Evolutionary conservation across 2,797 vertebrate genomes (phyloP), one percentile per base, ranked within the genome.

Genomic region (Muscicapa comitata): DNA sequence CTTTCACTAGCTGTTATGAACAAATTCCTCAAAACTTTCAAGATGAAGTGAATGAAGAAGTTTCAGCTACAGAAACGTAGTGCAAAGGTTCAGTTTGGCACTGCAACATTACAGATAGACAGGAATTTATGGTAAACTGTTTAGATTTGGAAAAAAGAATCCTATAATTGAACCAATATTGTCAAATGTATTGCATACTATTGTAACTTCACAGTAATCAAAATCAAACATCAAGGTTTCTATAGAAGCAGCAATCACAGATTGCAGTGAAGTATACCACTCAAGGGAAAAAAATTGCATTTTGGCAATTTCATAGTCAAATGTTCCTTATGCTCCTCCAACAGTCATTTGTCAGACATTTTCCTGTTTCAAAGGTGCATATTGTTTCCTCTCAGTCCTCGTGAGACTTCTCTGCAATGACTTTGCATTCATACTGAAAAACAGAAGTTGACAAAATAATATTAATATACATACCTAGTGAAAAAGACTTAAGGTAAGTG

Each of bases 351-450:
- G 78, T 92, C 80, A 89, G 61, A 33, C 57, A 77, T 82, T 92
- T 96, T 96, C 95, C 95, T 95, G 48, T 88, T 95, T 71, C 94
- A 95, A 97, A 97, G 92, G 66, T 94, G 83, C 68, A 92, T 54
- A 58, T 94, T 92, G 93, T 81, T 94, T 65, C 76, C 90, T 92
- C 63, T 99, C 97, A 99, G 97, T 99, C 99, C 94, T 98, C 98
- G 10, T 99, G 99, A 90, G 94, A 98, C 97, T 99, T 99, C 89
- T 99, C 99, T 95, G 98, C 98, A 74, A 98, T 97, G 83, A 99
- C 98, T 96, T 99, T 99, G 95, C 98, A 98, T 97, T 99, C 99
- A 93, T 99, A 99, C 99, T 99, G 97, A 73, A 98, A 98, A 97
- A 96, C 10, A 97, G 26, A 92, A 93, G 43, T 81, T 47, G 53